Conservation (phyloP, 2,888 invertebrate species). For the Trilocha varians region DNA sequence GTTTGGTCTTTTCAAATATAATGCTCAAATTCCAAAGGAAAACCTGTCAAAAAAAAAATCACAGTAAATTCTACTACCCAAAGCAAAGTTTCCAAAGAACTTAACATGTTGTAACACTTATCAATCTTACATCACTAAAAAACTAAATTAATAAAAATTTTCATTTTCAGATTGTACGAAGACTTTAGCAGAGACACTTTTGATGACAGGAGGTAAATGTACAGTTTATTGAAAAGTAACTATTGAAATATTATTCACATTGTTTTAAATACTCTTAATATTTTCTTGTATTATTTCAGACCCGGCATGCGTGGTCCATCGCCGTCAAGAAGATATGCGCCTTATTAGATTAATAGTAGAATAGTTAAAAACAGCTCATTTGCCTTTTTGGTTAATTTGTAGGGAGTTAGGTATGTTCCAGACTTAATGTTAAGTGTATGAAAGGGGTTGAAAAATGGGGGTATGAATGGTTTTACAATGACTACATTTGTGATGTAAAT, state of each 20-base stretch:
- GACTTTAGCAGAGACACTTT: conserved; percentile 91
- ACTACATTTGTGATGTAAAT: conserved; percentile 47
- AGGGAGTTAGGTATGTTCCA: conserved; percentile 37
- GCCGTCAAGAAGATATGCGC: conserved; percentile 88
- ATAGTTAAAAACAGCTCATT: conserved; percentile 27
- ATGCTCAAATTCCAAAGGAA: no score
- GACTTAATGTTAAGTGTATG: conserved; percentile 36
- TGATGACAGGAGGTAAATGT: conserved; percentile 84
- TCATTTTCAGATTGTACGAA: conserved; percentile 81
- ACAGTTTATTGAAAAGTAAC: no score
- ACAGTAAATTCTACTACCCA: no score
- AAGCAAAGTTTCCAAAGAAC: no score
- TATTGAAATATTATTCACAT: no score
- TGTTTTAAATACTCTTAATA: no score
- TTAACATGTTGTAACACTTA: no score
- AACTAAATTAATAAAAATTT: no score
- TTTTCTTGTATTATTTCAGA: conserved; percentile 65
- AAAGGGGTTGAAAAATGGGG: conserved; percentile 42
- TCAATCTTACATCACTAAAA: no score
- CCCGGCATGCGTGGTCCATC: conserved; percentile 86
- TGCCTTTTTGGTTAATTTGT: conserved; percentile 34
- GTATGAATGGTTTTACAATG: conserved; percentile 29
- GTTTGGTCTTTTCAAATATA: no score
- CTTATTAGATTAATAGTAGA: conserved; percentile 72
- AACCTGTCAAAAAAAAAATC: no score